These are phyloP conservation scores for Periplaneta americana DNA, from an alignment of 1,140 invertebrate genomes.

Conservation along the genomic window DNA sequence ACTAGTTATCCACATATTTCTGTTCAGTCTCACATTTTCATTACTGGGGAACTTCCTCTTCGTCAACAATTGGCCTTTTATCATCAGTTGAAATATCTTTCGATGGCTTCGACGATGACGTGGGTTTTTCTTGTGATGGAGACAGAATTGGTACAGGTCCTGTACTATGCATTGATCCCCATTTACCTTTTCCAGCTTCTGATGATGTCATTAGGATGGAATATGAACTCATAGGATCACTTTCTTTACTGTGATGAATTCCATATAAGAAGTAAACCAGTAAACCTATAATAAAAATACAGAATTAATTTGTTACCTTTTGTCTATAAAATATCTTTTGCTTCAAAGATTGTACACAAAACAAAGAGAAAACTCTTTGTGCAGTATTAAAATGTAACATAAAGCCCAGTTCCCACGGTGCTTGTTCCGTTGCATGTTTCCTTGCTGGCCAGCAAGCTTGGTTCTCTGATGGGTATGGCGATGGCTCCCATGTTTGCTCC, in stretches of 20 bases:
- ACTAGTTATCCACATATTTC: background rate
- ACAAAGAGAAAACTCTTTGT: too few species aligned
- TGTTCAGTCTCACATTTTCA: background rate
- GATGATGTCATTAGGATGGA: slow-evolving; percentile 58
- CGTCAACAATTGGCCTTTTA: slow-evolving; percentile 29
- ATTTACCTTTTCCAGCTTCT: slow-evolving; percentile 54
- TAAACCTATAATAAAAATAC: slow-evolving; percentile 50
- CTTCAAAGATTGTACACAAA: too few species aligned
- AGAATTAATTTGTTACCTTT: background rate
- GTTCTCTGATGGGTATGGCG: too few species aligned
- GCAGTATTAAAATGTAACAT: too few species aligned
- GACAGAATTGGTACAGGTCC: background rate
- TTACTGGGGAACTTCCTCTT: slow-evolving; percentile 17
- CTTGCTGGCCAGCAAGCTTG: too few species aligned
- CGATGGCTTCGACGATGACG: slow-evolving; percentile 26
- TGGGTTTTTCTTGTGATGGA: slow-evolving; percentile 28
- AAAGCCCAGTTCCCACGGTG: too few species aligned
- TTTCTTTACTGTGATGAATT: slow-evolving; percentile 81
- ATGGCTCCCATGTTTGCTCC: too few species aligned
- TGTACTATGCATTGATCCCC: slow-evolving; percentile 45
- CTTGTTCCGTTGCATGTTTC: too few species aligned
- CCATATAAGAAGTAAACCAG: slow-evolving; percentile 86
- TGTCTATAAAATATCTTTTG: background rate
- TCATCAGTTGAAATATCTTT: slow-evolving; percentile 21
- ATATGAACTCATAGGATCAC: slow-evolving; percentile 51